Evolutionary conservation across 2,888 invertebrate genomes (phyloP), one percentile per base, ranked within the genome.

Genomic region (Eudemis profundana): DNA sequence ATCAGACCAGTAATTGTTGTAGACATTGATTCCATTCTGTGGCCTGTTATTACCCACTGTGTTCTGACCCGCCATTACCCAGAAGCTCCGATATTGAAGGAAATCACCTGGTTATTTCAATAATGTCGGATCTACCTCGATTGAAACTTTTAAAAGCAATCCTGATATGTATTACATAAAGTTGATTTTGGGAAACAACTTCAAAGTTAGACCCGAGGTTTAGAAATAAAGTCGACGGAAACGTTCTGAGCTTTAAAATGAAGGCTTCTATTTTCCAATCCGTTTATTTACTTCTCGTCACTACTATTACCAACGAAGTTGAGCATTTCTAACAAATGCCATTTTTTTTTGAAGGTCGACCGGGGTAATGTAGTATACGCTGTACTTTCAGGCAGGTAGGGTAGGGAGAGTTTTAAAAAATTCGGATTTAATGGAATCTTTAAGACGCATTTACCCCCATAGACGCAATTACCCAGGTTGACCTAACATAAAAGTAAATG

Each of bases 31-130:
- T 84, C 81, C 77, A 75, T 84, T 78, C 76, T 74, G 70, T 75
- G 79, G 81, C 81, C 86, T 89, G 83, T 90, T 81, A 90, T 90
- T 90, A 90, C 78, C 71, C 67, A 78, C 85, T 86, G 86, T 87
- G 85, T 86, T 84, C 85, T 90, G 90, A 90, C 87, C 87, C 73
- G 74, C 72, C 77, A 83, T 86, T 74, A 75, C 70, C 67, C 60
- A 70, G 69, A 66, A 70, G 69, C 68, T 56, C 42, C 57, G 50
- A 68, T 54, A 70, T 72, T 72, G 76, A 61, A 73, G 8, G 7
- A 27, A 29, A 57, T 1, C 3, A 15, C 15, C n/a, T 23, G 19
- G 23, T 56, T 38, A 1, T 14, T 10, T 44, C 23, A 21, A 8
- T 40, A 38, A 14, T n/a, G 7, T 33, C 8, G 33, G 7, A 33